Conservation (phyloP, 2,113 vertebrate genomes). For the Rhinoderma darwinii region DNA sequence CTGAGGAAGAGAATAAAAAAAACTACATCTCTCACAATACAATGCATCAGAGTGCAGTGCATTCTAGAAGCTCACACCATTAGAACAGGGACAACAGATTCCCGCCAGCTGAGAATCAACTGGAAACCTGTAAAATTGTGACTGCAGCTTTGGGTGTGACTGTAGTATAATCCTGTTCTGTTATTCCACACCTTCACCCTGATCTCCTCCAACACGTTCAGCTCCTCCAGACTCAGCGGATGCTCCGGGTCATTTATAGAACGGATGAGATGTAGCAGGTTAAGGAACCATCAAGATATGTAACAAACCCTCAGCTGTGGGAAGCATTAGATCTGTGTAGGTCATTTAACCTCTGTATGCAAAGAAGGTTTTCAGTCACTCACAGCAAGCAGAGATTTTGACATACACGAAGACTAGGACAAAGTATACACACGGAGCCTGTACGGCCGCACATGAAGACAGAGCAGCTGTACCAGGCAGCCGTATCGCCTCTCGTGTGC, state of each 20-base stretch:
- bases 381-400: neutral
- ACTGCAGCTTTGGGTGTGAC: no score
- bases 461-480: no score
- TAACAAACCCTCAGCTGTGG: neutral
- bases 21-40: neutral
- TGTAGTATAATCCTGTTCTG: no score
- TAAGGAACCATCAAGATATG: conserved; percentile 75
- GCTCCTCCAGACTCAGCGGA: conserved; percentile 90
- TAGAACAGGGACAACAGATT: neutral
- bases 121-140: no score
- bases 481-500: no score
- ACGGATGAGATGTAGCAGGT: conserved; percentile 87
- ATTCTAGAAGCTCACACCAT: neutral
- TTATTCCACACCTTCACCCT: conserved; percentile 77
- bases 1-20: no score
- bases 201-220: conserved; percentile 92
- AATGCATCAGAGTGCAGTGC: no score
- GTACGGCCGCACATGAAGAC: no score
- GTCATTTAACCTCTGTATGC: neutral
- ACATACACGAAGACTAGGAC: no score
- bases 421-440: no score
- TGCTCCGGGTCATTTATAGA: conserved; percentile 95
- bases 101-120: no score
- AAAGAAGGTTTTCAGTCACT: neutral
- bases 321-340: neutral